Base-by-base conservation (phyloP, 1,140 invertebrate species). In the Drosophila nebulosa region DNA sequence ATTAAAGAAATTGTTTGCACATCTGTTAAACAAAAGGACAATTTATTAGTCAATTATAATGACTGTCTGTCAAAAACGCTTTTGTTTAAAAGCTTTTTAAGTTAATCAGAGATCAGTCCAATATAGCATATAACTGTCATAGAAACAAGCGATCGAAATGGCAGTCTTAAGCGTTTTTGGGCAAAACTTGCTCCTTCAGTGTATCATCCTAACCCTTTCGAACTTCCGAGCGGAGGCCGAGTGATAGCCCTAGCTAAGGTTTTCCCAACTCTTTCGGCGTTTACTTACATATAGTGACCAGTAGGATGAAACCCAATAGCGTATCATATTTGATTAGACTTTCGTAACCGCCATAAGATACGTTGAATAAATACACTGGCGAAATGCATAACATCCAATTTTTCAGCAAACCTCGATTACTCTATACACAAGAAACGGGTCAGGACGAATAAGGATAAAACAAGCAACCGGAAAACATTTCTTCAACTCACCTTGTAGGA, bases 211-310 rank as follows among this genome's bases (percentile, higher is more conserved):
- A n/a, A n/a, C n/a, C n/a, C n/a, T n/a, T n/a, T n/a, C n/a, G n/a
- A n/a, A n/a, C n/a, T n/a, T n/a, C n/a, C n/a, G n/a, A n/a, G n/a
- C n/a, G n/a, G n/a, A n/a, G n/a, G n/a, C n/a, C n/a, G n/a, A n/a
- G n/a, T n/a, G n/a, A n/a, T n/a, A n/a, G n/a, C n/a, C n/a, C n/a
- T n/a, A n/a, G n/a, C n/a, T n/a, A n/a, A n/a, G n/a, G n/a, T n/a
- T n/a, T n/a, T n/a, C n/a, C n/a, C n/a, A n/a, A n/a, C n/a, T n/a
- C n/a, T n/a, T n/a, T n/a, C n/a, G n/a, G n/a, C n/a, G n/a, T n/a
- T n/a, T n/a, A 68, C 65, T 61, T 68, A 68, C 65, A 68, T 51
- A 68, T 32, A 10, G 58, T 18, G 30, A 53, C 2, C 1, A 46
- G 7, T 21, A 46, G 18, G 2, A 46, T 4, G 1, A 46, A 21